A percentile compares a stretch with the other conserved stretches of the same genome.
These are phyloP conservation scores for Diachasmimorpha longicaudata DNA, from an alignment of 1,140 invertebrate species.

Conservation along the genomic window DNA sequence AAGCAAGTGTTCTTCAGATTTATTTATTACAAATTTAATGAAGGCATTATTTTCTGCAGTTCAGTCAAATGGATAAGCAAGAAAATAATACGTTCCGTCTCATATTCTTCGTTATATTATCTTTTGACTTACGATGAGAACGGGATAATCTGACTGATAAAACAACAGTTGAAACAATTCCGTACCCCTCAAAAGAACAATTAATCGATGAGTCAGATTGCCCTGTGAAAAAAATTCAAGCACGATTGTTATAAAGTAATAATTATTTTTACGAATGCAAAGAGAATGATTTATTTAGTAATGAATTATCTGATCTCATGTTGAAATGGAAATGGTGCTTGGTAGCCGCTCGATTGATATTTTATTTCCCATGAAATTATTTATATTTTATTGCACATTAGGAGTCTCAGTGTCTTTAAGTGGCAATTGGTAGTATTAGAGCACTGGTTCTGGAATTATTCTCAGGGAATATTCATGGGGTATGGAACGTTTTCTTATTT, in stretches of 20 bases:
- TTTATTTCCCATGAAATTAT: slow-evolving; percentile 18
- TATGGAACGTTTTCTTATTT: not conserved
- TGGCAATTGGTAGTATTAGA: not conserved
- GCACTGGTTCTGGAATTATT: not conserved
- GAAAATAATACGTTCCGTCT: not conserved
- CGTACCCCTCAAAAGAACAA: too few relatives aligned
- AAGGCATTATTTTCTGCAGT: too few relatives aligned
- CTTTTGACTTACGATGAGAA: not conserved
- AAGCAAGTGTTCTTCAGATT: too few relatives aligned
- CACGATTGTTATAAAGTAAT: not conserved
- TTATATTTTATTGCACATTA: not conserved
- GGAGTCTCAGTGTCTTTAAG: not conserved
- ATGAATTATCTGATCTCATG: not conserved
- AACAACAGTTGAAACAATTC: too few relatives aligned
- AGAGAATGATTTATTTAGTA: not conserved
- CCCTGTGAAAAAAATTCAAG: not conserved
- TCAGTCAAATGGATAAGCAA: too few relatives aligned
- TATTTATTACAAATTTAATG: too few relatives aligned
- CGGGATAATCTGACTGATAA: too few relatives aligned
- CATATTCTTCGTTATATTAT: not conserved
- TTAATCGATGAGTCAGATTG: too few relatives aligned
- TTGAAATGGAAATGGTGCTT: slow-evolving; percentile 36
- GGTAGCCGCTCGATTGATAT: slow-evolving; percentile 49
- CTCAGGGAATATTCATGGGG: not conserved
- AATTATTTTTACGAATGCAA: not conserved